A percentile compares a stretch with the other conserved stretches of the same genome.
Evolutionary conservation across 2,888 invertebrate species (phyloP).

Genomic region (Labia minor): DNA sequence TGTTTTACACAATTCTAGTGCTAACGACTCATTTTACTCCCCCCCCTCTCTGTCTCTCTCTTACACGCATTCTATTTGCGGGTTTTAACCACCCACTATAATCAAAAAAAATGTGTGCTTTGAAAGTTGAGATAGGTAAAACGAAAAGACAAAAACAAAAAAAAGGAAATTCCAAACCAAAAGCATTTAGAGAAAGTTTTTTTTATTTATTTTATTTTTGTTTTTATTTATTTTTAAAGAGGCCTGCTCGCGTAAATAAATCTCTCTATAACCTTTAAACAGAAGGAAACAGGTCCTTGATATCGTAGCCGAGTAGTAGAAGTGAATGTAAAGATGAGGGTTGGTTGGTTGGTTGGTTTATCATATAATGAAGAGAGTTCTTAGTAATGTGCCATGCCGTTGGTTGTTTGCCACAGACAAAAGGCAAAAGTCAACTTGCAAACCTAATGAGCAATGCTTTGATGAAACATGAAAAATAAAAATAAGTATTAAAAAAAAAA

Average conservation of each 20-base stretch:
- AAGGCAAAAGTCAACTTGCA: neutral
- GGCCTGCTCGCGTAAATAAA: neutral
- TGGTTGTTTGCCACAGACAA: neutral
- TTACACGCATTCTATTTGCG: no score
- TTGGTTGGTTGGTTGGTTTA: neutral
- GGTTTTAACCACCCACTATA: neutral
- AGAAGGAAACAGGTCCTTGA: neutral
- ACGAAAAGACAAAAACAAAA: neutral
- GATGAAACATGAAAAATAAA: neutral
- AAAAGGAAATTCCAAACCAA: neutral
- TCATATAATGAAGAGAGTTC: neutral
- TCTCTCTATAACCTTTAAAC: neutral
- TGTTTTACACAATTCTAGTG: neutral
- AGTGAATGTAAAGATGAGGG: neutral
- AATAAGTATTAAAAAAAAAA: no score
- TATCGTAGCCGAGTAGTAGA: neutral
- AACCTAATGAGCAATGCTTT: slow-evolving; percentile 1
- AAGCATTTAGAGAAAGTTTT: neutral
- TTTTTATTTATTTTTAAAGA: neutral
- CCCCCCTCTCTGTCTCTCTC: no score
- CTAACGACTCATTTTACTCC: neutral
- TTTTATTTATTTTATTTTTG: no score
- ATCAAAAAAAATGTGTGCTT: neutral
- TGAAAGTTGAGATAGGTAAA: neutral
- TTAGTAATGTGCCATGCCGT: neutral